Evolutionary conservation across 2,113 vertebrate species (phyloP).

Genomic region (Sander lucioperca): DNA sequence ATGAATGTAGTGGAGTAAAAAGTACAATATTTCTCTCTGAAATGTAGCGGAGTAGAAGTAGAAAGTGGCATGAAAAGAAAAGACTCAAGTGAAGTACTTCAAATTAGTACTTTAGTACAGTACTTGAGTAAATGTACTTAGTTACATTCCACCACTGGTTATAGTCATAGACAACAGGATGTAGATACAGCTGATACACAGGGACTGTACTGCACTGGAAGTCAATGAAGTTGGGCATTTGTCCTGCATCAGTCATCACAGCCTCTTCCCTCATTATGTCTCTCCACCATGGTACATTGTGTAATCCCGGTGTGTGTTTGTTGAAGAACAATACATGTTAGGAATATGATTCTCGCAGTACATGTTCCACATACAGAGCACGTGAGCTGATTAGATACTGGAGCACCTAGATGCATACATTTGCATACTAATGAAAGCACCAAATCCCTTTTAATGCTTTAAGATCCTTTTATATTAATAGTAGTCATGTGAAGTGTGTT

Average conservation of each 20-base stretch:
- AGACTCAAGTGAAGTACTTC: too few species aligned
- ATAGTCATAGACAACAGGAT: not conserved
- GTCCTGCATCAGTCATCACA: not conserved
- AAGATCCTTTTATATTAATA: slow-evolving; percentile 32
- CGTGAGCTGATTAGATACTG: slow-evolving; percentile 28
- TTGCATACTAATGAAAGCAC: slow-evolving; percentile 55
- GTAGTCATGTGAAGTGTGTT: slow-evolving; percentile 32
- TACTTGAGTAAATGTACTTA: too few species aligned
- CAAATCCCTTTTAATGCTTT: slow-evolving; percentile 13
- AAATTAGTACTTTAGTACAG: too few species aligned
- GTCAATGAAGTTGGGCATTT: not conserved
- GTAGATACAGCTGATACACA: not conserved
- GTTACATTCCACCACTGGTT: not conserved
- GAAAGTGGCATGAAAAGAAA: too few species aligned
- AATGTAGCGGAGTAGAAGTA: too few species aligned
- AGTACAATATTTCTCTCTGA: too few species aligned
- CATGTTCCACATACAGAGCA: slow-evolving; percentile 23
- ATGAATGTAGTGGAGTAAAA: too few species aligned
- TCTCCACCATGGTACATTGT: not conserved
- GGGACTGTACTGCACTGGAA: not conserved
- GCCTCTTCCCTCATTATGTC: not conserved
- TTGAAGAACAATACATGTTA: slow-evolving; percentile 23
- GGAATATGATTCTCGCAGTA: not conserved
- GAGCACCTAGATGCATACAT: slow-evolving; percentile 60
- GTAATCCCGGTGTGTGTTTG: not conserved